Evolutionary conservation across 1,140 invertebrate genomes (phyloP).

Genomic region (Battus philenor): DNA sequence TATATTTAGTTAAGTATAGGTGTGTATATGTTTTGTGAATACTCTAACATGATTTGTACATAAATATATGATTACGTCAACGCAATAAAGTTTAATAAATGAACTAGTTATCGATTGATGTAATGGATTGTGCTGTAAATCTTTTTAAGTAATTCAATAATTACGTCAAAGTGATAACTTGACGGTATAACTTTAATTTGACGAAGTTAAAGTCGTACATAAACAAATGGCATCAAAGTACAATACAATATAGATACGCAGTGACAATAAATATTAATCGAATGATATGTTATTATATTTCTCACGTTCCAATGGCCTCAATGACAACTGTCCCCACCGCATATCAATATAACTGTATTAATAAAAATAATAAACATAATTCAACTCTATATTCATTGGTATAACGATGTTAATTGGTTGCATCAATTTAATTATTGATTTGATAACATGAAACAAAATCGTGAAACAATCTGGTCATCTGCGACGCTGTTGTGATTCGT

Average conservation of each 20-base stretch:
- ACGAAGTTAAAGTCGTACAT: background rate
- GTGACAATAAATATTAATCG: conserved; percentile 14
- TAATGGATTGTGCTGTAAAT: too few relatives aligned
- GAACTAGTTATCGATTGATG: too few relatives aligned
- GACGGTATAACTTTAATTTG: background rate
- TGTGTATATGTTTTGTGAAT: too few relatives aligned
- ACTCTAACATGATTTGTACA: too few relatives aligned
- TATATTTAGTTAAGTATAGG: too few relatives aligned
- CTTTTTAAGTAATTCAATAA: too few relatives aligned
- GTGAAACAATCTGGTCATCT: background rate
- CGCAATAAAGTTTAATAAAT: too few relatives aligned
- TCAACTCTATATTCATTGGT: background rate
- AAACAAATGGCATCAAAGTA: background rate
- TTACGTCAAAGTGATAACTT: too few relatives aligned
- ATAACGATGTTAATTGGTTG: background rate
- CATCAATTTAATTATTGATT: conserved; percentile 1
- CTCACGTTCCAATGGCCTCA: conserved; percentile 21
- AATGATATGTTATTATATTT: conserved; percentile 17
- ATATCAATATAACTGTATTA: conserved; percentile 12
- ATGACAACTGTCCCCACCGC: conserved; percentile 19
- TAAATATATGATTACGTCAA: too few relatives aligned
- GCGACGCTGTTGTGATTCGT: conserved; percentile 1
- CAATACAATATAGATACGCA: conserved; percentile 8
- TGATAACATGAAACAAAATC: conserved; percentile 10
- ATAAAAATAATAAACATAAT: background rate